Conservation (phyloP, 1,140 invertebrate species). For the Lerema accius region DNA sequence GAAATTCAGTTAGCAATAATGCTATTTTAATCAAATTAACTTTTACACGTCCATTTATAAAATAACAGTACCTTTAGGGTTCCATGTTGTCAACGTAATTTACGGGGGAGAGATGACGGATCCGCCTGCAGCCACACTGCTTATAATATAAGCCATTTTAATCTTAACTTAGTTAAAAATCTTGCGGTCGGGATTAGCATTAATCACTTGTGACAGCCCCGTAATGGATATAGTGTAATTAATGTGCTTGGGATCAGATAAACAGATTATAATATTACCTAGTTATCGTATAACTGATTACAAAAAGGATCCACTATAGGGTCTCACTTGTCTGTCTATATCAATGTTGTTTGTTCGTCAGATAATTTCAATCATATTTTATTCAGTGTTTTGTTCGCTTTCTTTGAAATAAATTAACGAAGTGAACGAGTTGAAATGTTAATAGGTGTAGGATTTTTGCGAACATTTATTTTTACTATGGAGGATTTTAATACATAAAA, state of each 20-base stretch:
- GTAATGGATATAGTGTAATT: conserved; percentile 73
- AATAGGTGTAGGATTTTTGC: no score
- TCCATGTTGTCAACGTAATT: conserved; percentile 78
- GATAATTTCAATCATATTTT: no score
- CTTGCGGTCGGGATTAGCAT: conserved; percentile 77
- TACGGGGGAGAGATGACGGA: conserved; percentile 74
- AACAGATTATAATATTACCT: conserved; percentile 4
- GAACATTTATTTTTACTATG: no score
- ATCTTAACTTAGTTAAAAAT: conserved; percentile 82
- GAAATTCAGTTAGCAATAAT: no score
- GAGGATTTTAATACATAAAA: no score
- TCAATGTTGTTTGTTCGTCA: no score
- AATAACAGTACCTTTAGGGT: conserved; percentile 32
- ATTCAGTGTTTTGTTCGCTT: no score
- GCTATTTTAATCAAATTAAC: no score
- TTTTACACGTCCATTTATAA: conserved; percentile 5
- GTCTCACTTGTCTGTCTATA: no score
- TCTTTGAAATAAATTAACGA: no score
- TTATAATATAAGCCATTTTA: conserved; percentile 80
- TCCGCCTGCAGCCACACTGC: conserved; percentile 63
- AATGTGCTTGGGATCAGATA: conserved; percentile 40
- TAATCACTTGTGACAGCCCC: conserved; percentile 76
- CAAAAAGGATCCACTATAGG: no score
- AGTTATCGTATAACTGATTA: not conserved
- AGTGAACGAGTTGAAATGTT: no score